Conservation (phyloP, 2,888 invertebrate species). For the Muscina levida region DNA sequence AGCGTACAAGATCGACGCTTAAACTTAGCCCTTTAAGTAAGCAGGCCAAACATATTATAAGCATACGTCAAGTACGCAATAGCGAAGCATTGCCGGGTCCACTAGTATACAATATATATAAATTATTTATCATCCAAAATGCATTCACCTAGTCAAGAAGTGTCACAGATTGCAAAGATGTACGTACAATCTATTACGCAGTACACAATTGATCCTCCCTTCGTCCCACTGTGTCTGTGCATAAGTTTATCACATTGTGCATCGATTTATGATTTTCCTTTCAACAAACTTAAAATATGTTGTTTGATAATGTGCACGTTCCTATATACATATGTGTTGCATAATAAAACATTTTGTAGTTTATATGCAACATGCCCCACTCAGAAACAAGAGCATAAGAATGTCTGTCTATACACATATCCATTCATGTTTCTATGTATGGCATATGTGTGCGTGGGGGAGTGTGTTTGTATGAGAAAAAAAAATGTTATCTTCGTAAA, state of each 20-base stretch:
- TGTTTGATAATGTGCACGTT: constrained; percentile 24
- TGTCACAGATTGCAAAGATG: too few species aligned
- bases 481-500: not conserved
- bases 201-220: too few species aligned
- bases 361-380: constrained; percentile 26
- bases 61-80: too few species aligned
- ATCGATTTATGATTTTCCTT: constrained; percentile 32
- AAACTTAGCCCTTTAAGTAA: too few species aligned
- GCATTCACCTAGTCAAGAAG: too few species aligned
- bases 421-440: not conserved
- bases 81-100: too few species aligned
- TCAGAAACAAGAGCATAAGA: not conserved
- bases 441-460: not conserved
- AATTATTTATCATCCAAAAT: too few species aligned
- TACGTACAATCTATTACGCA: too few species aligned
- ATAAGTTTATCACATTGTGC: not conserved
- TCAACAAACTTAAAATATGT: constrained; percentile 31
- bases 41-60: too few species aligned
- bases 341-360: constrained; percentile 34
- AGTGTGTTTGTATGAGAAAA: not conserved
- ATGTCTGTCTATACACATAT: not conserved
- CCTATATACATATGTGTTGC: constrained; percentile 12
- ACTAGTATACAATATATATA: too few species aligned
- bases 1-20: too few species aligned
- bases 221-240: not conserved